Evolutionary conservation across 2,797 vertebrate species (phyloP).

Genomic region (Momotus momota): DNA sequence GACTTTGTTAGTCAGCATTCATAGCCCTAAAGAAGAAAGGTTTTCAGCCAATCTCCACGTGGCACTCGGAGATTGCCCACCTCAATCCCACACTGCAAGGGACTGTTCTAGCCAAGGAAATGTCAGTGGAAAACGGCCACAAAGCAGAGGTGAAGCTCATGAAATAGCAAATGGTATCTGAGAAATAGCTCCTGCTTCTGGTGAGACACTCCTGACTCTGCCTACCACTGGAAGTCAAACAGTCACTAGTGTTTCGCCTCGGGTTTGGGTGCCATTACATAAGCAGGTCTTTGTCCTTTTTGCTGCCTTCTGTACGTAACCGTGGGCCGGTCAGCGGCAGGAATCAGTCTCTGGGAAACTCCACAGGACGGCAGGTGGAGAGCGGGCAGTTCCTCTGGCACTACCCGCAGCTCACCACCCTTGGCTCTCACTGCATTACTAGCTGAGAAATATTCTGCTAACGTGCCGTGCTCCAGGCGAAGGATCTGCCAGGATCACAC

Average conservation of each 20-base stretch:
- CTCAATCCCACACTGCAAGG: neutral
- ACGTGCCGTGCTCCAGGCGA: neutral
- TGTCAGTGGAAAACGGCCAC: neutral
- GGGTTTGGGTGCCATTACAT: neutral
- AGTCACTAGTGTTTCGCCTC: neutral
- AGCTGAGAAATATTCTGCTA: neutral
- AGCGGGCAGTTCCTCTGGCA: neutral
- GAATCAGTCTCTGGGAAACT: neutral
- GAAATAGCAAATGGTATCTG: neutral
- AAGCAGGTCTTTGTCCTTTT: neutral
- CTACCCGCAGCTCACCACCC: neutral
- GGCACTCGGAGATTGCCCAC: neutral
- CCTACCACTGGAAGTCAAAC: neutral
- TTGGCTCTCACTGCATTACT: neutral
- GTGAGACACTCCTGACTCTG: neutral
- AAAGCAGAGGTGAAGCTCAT: neutral
- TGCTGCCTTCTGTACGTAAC: neutral
- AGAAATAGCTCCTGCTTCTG: neutral
- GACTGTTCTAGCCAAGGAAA: neutral
- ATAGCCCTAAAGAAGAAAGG: neutral
- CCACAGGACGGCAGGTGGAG: neutral
- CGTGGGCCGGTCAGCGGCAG: neutral
- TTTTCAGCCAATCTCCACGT: neutral
- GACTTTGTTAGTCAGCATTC: neutral
- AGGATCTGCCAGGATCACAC: neutral